Conservation (phyloP, 1,140 invertebrate genomes). For the Drosophila eugracilis region DNA sequence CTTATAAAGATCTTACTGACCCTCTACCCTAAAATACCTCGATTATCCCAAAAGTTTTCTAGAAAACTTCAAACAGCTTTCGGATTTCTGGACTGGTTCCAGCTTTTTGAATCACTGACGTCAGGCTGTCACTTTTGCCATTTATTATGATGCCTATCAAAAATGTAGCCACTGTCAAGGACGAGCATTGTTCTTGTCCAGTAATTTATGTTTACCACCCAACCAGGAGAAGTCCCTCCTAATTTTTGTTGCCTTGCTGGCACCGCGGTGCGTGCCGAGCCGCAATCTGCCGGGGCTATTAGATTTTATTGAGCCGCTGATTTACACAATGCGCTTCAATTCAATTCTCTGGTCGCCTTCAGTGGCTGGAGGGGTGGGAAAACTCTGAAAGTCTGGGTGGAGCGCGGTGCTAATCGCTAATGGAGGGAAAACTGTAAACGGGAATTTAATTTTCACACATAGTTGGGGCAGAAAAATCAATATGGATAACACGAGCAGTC, state of each 20-base stretch:
- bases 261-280: constrained; percentile 67
- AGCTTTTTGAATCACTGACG: constrained; percentile 6
- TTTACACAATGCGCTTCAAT: constrained; percentile 78
- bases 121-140: constrained; percentile 24
- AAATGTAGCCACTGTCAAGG: constrained; percentile 62
- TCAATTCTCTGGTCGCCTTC: constrained; percentile 55
- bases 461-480: constrained; percentile 59
- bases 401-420: constrained; percentile 48
- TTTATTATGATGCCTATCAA: constrained; percentile 35
- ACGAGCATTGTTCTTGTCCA: constrained; percentile 41
- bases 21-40: neutral
- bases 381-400: neutral
- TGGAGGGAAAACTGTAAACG: constrained; percentile 50
- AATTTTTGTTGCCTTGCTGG: constrained; percentile 36
- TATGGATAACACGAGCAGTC: constrained; percentile 29
- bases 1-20: neutral
- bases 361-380: neutral
- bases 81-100: neutral
- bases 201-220: constrained; percentile 64
- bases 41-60: neutral
- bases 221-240: constrained; percentile 4
- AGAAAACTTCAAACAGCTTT: neutral
- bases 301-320: constrained; percentile 82
- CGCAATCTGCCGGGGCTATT: constrained; percentile 76
- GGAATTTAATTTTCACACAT: constrained; percentile 81